These are phyloP conservation scores for Oophaga pumilio DNA, from an alignment of 2,113 vertebrate species.

Conservation along the genomic window DNA sequence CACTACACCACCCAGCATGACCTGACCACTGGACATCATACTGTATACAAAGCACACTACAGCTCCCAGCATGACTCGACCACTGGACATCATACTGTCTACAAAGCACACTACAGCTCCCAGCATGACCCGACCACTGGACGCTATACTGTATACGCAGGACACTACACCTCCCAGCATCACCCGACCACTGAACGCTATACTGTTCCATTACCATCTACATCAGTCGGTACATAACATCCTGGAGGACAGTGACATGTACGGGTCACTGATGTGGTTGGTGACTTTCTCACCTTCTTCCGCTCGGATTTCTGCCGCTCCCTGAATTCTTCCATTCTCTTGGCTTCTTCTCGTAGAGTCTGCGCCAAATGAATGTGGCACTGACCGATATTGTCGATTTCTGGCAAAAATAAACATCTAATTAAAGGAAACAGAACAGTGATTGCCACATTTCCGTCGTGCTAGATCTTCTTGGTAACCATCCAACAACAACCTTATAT, in stretches of 20 bases:
- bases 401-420: constrained; percentile 59
- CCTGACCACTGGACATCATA: not conserved
- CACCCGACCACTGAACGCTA: not conserved
- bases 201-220: not conserved
- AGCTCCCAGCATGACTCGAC: not conserved
- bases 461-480: not conserved
- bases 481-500: not conserved
- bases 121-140: not conserved
- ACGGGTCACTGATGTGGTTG: not conserved
- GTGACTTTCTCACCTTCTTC: constrained; percentile 79
- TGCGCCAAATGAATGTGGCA: constrained; percentile 88
- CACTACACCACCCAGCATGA: not conserved
- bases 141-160: not conserved
- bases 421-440: not conserved
- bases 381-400: constrained; percentile 83
- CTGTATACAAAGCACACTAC: not conserved
- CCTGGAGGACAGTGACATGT: no score
- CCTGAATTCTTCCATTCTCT: constrained; percentile 91
- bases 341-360: constrained; percentile 86
- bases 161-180: not conserved
- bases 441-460: no score
- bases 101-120: not conserved
- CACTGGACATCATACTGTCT: no score
- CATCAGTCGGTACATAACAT: not conserved
- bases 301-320: constrained; percentile 86